phyloP scores from a whole-genome alignment of 2,113 vertebrate species.

The Tupaia chinensis region DNA sequence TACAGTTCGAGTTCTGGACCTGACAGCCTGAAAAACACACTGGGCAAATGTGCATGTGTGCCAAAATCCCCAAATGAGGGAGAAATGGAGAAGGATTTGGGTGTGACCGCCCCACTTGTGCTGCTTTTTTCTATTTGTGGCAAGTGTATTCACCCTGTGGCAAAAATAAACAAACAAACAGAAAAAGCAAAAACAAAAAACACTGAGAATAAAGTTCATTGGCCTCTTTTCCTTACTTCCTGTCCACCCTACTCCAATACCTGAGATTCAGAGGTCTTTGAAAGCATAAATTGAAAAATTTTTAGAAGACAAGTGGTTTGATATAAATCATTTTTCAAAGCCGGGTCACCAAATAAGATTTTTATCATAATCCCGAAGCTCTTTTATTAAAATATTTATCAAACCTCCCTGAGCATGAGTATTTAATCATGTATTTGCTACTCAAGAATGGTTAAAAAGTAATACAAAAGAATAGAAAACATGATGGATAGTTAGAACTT shows the following conservation, averaged over 20 bases:
- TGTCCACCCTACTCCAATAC: not conserved
- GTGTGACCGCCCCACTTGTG: too few relatives aligned
- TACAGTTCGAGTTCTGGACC: too few relatives aligned
- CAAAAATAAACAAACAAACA: too few relatives aligned
- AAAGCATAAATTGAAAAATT: not conserved
- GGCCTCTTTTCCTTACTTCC: not conserved
- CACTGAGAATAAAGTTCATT: not conserved
- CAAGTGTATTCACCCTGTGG: too few relatives aligned
- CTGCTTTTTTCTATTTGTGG: too few relatives aligned
- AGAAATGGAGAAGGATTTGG: too few relatives aligned
- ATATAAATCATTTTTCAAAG: slow-evolving; percentile 12
- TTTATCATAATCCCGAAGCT: not conserved
- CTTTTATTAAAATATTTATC: not conserved
- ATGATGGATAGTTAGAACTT: not conserved
- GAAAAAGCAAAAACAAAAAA: too few relatives aligned
- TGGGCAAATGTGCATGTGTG: too few relatives aligned
- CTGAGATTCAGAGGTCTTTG: not conserved
- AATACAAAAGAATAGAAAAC: not conserved
- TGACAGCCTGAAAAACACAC: too few relatives aligned
- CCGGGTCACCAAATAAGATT: not conserved
- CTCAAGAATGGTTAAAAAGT: not conserved
- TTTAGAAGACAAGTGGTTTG: not conserved
- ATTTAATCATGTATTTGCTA: slow-evolving; percentile 6
- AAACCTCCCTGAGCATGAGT: not conserved
- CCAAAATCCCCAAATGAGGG: too few relatives aligned